Percentiles rank a stretch among this genome's conserved stretches.
Conservation (phyloP, 1,140 invertebrate genomes). For the Glomeris maerens region DNA sequence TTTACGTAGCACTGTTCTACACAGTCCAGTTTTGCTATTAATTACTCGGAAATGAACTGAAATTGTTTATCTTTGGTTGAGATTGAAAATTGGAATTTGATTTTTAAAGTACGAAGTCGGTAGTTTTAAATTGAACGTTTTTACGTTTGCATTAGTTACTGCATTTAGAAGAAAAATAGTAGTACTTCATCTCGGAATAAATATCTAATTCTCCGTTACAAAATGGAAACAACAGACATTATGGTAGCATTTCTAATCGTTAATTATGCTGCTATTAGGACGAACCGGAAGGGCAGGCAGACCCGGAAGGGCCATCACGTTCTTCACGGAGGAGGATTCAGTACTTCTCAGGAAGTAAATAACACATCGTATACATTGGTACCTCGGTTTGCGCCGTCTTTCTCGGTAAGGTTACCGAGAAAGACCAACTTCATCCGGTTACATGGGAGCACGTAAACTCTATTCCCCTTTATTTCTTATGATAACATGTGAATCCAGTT, state of each 20-base stretch:
- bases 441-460: background rate
- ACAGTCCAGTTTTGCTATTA: too few relatives aligned
- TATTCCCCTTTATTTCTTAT: too few relatives aligned
- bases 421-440: background rate
- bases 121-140: slow-evolving; percentile 3
- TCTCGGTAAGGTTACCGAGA: background rate
- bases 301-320: slow-evolving; percentile 76
- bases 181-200: too few relatives aligned
- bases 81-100: too few relatives aligned
- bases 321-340: slow-evolving; percentile 80
- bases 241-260: too few relatives aligned
- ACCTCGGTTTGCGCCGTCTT: background rate
- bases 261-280: slow-evolving; percentile 42
- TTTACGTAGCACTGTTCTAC: too few relatives aligned
- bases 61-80: too few relatives aligned
- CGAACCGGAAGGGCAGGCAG: slow-evolving; percentile 86
- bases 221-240: too few relatives aligned
- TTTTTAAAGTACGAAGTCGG: too few relatives aligned
- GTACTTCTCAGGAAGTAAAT: slow-evolving; percentile 59
- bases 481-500: too few relatives aligned
- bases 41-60: too few relatives aligned
- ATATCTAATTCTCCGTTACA: too few relatives aligned
- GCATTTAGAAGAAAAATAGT: slow-evolving; percentile 20
- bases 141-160: slow-evolving; percentile 5
- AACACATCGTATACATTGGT: background rate